These are phyloP conservation scores for Brachyhypopomus occidentalis DNA, from an alignment of 2,113 vertebrate species.

Conservation along the genomic window DNA sequence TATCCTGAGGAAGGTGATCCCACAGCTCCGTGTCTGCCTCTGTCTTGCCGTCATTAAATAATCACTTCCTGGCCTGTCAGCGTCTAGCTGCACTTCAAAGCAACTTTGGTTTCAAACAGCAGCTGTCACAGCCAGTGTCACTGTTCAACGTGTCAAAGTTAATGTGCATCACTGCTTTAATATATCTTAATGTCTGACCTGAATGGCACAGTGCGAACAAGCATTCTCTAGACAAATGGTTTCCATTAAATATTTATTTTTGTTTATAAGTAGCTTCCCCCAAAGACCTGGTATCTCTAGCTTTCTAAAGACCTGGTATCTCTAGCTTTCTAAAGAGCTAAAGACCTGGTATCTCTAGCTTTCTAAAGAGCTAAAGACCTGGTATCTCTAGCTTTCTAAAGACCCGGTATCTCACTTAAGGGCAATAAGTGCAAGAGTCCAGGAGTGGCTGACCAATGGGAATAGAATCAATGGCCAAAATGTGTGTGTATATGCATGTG, in stretches of 20 bases:
- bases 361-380: background rate
- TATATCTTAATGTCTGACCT: background rate
- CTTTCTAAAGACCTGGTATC: background rate
- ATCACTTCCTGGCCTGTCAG: background rate
- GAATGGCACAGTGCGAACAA: background rate
- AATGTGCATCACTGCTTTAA: background rate
- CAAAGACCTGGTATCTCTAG: background rate
- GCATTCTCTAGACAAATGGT: no score
- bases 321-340: background rate
- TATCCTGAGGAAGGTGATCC: background rate
- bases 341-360: background rate
- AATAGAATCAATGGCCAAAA: background rate
- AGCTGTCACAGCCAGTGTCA: background rate
- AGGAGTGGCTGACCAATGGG: background rate
- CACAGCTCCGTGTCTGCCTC: background rate
- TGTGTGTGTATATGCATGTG: background rate
- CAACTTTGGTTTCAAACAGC: background rate
- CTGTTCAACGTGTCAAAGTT: background rate
- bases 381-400: background rate
- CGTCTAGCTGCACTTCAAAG: background rate
- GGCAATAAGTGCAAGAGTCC: background rate
- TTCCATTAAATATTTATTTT: no score
- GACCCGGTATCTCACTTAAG: background rate
- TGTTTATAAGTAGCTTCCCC: no score
- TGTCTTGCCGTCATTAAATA: background rate